Conservation (phyloP, 2,113 vertebrate genomes). For the Romanogobio albipinnatus region DNA sequence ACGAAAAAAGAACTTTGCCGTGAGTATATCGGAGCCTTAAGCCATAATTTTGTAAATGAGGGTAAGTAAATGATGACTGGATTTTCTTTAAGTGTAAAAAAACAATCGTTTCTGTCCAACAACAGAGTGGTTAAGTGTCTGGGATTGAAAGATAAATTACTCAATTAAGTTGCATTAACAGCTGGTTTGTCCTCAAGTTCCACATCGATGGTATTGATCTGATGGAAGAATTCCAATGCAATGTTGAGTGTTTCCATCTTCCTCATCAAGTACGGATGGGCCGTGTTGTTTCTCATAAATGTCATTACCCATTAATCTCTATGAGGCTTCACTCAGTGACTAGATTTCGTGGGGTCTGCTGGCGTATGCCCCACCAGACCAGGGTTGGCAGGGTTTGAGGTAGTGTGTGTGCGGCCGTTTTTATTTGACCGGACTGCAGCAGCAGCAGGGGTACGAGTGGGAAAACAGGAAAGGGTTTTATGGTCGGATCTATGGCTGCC, state of each 20-base stretch:
- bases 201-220: constrained; percentile 58
- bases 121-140: constrained; percentile 45
- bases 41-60: not conserved
- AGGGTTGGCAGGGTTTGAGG: constrained; percentile 71
- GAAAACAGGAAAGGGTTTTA: constrained; percentile 59
- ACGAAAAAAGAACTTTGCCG: too few species aligned
- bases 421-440: constrained; percentile 41
- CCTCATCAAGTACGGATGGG: constrained; percentile 49
- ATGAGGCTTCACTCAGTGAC: constrained; percentile 66
- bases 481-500: constrained; percentile 49
- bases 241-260: constrained; percentile 31
- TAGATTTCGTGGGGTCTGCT: constrained; percentile 64
- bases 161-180: constrained; percentile 61
- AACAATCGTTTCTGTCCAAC: constrained; percentile 48
- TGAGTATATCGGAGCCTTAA: too few species aligned
- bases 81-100: constrained; percentile 44
- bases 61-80: not conserved
- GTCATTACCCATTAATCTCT: constrained; percentile 73
- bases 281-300: constrained; percentile 69
- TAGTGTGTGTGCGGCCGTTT: constrained; percentile 53
- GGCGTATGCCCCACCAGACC: constrained; percentile 66
- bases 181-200: constrained; percentile 47
- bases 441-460: constrained; percentile 59
- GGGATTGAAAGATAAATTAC: constrained; percentile 60
- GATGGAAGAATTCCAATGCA: constrained; percentile 39